phyloP scores from a whole-genome alignment of 37 sponge, comb jelly and placozoan species.

The Haliclona indistincta region DNA sequence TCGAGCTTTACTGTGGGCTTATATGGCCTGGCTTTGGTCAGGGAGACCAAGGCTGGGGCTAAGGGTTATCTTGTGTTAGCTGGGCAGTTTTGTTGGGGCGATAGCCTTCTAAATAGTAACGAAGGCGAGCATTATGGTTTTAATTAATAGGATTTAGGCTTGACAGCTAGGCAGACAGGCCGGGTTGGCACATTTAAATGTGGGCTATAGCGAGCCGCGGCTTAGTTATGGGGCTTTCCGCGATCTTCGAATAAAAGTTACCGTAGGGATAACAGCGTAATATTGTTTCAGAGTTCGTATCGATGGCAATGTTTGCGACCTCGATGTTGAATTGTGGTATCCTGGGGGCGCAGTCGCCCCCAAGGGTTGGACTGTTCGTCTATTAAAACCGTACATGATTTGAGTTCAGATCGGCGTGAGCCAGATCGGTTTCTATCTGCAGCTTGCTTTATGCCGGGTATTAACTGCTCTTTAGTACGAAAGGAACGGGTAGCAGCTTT shows the following conservation, averaged over 20 bases:
- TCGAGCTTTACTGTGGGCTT: conserved; percentile 92
- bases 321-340: conserved; percentile 95
- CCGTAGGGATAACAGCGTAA: conserved; percentile 96
- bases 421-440: conserved; percentile 93
- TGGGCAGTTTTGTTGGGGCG: conserved; percentile 92
- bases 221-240: conserved; percentile 66
- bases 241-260: conserved; percentile 92
- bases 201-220: conserved; percentile 89
- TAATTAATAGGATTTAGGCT: conserved; percentile 60
- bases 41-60: not conserved
- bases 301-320: conserved; percentile 93
- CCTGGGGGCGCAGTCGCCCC: conserved; percentile 83
- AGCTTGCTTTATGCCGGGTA: conserved; percentile 59
- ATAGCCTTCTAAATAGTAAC: conserved; percentile 90
- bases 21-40: conserved; percentile 19
- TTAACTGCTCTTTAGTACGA: conserved; percentile 70
- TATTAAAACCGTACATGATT: conserved; percentile 90
- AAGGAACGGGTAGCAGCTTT: conserved; percentile 76
- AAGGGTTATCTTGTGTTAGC: too few species aligned
- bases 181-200: conserved; percentile 69
- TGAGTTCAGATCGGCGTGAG: conserved; percentile 93
- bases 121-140: conserved; percentile 68
- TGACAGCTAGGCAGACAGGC: conserved; percentile 72
- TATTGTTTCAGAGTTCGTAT: conserved; percentile 86
- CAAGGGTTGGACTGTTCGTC: conserved; percentile 93